Percentiles rank a stretch among this genome's conserved stretches.
Evolutionary conservation across 2,888 invertebrate genomes (phyloP).

Genomic region (Pandemis corylana): DNA sequence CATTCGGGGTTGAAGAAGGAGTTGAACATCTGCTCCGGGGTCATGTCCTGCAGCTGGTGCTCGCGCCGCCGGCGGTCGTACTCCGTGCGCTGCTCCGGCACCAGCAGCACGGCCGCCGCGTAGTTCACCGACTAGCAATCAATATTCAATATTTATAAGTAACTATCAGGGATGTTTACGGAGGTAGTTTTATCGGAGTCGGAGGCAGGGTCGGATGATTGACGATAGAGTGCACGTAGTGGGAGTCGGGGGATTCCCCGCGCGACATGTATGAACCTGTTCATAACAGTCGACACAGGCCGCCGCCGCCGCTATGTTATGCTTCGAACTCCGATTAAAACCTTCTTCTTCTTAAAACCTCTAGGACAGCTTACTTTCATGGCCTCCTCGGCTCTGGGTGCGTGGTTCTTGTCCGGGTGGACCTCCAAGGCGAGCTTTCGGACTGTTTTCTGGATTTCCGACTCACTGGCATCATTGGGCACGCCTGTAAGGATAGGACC

Average conservation of each 20-base stretch:
- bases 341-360: no score
- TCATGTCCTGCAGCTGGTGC: not conserved
- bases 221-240: no score
- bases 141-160: no score
- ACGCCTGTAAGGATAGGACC: not conserved
- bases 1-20: not conserved
- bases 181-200: no score
- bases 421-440: not conserved
- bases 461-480: not conserved
- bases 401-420: not conserved
- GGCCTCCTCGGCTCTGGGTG: not conserved
- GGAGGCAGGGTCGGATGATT: no score
- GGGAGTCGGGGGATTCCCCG: no score
- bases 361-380: not conserved
- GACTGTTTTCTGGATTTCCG: not conserved
- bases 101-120: slow-evolving; percentile 1
- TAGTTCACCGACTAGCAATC: not conserved
- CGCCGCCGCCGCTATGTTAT: no score
- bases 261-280: no score
- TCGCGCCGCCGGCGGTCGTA: not conserved
- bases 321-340: no score
- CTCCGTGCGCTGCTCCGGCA: not conserved
- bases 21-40: not conserved
- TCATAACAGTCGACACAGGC: no score
- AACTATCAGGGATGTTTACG: no score